These are phyloP conservation scores for Steinernema hermaphroditum DNA, from an alignment of 2,888 invertebrate species.

Conservation along the genomic window DNA sequence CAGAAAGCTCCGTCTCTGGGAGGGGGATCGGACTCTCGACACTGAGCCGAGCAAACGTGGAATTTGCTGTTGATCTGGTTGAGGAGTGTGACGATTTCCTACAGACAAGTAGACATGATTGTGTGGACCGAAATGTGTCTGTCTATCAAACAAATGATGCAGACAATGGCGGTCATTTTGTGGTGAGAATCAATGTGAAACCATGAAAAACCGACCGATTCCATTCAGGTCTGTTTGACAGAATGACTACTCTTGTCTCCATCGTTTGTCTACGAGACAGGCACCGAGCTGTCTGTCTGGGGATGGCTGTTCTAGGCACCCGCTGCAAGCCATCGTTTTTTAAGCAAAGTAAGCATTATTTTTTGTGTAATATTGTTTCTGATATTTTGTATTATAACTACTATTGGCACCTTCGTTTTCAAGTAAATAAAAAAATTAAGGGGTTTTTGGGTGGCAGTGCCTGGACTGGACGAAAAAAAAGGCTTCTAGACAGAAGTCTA, in stretches of 20 bases:
- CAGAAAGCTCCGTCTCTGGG: not conserved
- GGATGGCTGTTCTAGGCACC: too few species aligned
- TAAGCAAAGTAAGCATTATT: too few species aligned
- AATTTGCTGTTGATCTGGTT: constrained; percentile 4
- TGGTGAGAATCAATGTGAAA: not conserved
- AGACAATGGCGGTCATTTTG: not conserved
- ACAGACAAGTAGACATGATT: not conserved
- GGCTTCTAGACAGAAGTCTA: too few species aligned
- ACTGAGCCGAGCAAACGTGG: not conserved
- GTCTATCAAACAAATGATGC: not conserved
- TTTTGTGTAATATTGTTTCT: too few species aligned
- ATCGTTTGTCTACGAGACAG: not conserved
- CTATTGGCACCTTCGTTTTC: too few species aligned
- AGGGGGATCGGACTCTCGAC: not conserved
- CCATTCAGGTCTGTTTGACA: not conserved
- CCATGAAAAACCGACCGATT: not conserved
- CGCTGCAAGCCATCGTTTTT: too few species aligned
- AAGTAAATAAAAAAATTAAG: too few species aligned
- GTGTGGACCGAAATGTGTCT: not conserved
- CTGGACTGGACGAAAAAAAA: too few species aligned
- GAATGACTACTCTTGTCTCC: not conserved
- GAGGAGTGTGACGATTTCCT: not conserved
- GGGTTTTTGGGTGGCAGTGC: too few species aligned
- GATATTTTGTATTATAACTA: too few species aligned
- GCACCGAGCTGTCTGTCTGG: not conserved